Conservation (phyloP, 2,797 vertebrate species). For the Anas flavirostris region DNA sequence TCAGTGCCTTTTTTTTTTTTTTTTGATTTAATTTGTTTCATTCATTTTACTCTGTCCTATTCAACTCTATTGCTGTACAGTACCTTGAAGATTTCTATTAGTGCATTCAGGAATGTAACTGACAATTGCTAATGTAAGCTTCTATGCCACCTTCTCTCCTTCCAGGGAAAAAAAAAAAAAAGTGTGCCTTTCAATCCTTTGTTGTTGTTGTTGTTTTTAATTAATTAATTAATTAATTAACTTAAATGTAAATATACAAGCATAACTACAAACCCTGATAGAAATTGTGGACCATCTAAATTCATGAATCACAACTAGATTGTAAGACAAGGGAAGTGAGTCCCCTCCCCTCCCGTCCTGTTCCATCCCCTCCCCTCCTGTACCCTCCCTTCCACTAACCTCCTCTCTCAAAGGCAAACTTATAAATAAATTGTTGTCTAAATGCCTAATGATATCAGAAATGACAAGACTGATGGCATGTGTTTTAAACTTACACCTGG, state of each 20-base stretch:
- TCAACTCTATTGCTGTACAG: not conserved
- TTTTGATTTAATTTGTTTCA: not conserved
- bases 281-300: not conserved
- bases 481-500: not conserved
- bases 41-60: not conserved
- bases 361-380: too few species aligned
- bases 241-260: not conserved
- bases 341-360: too few species aligned
- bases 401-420: not conserved
- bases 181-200: not conserved
- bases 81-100: not conserved
- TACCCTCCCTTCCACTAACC: too few species aligned
- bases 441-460: not conserved
- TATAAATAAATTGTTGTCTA: not conserved
- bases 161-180: not conserved
- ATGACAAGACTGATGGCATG: not conserved
- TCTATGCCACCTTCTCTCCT: not conserved
- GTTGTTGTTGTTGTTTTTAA: not conserved
- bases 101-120: not conserved
- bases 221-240: not conserved
- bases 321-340: not conserved
- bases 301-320: not conserved
- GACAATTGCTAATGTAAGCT: not conserved
- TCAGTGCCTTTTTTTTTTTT: not conserved
- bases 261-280: not conserved